These are phyloP conservation scores for Pyrrhosoma nymphula DNA, from an alignment of 2,888 invertebrate species.

Conservation along the genomic window DNA sequence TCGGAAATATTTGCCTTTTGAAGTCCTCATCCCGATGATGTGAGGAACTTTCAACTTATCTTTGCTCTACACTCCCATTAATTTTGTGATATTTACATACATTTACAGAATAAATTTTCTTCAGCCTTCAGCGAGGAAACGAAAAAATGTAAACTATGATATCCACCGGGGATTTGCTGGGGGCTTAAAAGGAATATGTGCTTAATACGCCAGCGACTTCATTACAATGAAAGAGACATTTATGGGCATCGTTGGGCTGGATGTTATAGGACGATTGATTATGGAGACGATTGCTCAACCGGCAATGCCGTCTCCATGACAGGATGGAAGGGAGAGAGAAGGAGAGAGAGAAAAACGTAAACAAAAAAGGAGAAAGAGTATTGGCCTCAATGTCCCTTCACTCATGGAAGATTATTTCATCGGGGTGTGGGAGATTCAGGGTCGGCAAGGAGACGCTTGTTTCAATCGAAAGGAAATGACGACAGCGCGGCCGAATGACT, in stretches of 20 bases:
- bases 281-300: background rate
- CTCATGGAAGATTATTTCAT: background rate
- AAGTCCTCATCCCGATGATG: too few relatives aligned
- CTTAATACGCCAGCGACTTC: background rate
- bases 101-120: too few relatives aligned
- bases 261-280: background rate
- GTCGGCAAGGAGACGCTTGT: background rate
- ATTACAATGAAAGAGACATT: background rate
- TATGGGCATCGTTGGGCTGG: background rate
- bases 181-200: background rate
- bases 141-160: too few relatives aligned
- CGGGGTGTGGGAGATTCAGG: background rate
- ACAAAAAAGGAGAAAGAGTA: background rate
- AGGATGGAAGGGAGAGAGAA: background rate
- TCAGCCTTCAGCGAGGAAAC: too few relatives aligned
- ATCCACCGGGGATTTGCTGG: too few relatives aligned
- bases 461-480: conserved; percentile 3
- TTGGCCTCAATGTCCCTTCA: background rate
- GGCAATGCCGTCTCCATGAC: background rate
- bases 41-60: too few relatives aligned
- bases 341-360: background rate
- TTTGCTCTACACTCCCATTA: too few relatives aligned
- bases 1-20: too few relatives aligned
- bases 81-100: too few relatives aligned
- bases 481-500: background rate